Evolutionary conservation across 2,888 invertebrate species (phyloP), one percentile per base, ranked within the genome.

Genomic region (Coecobrya sp.): DNA sequence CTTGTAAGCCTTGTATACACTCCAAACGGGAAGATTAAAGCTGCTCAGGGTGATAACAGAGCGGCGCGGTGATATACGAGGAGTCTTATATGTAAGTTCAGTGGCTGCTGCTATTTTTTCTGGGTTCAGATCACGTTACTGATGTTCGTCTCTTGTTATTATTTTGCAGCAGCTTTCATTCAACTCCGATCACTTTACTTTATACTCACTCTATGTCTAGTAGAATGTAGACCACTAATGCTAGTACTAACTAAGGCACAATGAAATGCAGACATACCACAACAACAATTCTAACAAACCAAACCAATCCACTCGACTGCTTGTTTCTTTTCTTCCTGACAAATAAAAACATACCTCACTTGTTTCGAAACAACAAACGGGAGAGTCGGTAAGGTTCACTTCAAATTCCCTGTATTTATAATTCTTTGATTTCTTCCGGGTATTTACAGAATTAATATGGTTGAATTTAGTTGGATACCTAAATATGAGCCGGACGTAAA

Each of bases 91-190:
- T n/a, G n/a, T 7, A 22, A 30, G 25, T 62, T 10, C 22, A n/a
- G 19, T 30, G 16, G 30, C 30, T 30, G 16, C 30, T 68, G 13
- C 30, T 30, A 68, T 59, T 59, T 22, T 22, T 30, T 16, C 4
- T 68, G 5, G 68, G 30, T n/a, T 30, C 68, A 25, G 68, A 30
- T 68, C 68, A 68, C 30, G 30, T 87, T 87, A 87, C 87, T 59
- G n/a, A 16, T 68, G 87, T 45, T 59, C 25, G 76, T 76, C 76
- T 76, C 76, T 59, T 87, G 22, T 68, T 68, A 10, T 49, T 49
- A 68, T 68, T n/a, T n/a, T 30, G 27, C 10, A 76, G 59, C 87
- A 87, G 87, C 87, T 30, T 73, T 73, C 86, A 86, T 73, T 86
- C 30, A 73, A 42, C 65, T n/a, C 5, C 55, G 19, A 55, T 55